phyloP scores from a whole-genome alignment of 64 coral and sea anemone species.

The Dendrophyllia cribrosa region DNA sequence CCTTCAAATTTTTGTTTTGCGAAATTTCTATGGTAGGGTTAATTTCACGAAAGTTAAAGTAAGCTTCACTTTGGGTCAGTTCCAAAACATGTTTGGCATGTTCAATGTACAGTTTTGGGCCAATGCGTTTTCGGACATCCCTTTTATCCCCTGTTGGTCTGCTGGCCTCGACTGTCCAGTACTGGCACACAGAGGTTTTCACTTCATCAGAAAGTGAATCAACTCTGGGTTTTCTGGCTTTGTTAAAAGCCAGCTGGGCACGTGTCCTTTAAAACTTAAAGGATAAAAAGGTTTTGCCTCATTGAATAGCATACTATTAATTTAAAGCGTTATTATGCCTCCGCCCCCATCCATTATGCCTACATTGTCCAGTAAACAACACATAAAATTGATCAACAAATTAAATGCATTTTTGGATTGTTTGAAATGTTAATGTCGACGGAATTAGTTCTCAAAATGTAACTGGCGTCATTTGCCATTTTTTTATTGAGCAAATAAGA shows the following conservation, averaged over 20 bases:
- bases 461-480: no score
- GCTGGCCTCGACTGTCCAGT: constrained; percentile 8
- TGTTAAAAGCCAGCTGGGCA: constrained; percentile 1
- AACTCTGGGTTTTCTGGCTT: constrained; percentile 2
- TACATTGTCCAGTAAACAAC: no score
- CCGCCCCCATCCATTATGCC: no score
- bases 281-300: no score
- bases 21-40: not conserved
- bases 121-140: constrained; percentile 11
- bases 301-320: no score
- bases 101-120: constrained; percentile 10
- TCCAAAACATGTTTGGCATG: constrained; percentile 36
- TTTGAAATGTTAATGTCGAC: no score
- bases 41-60: not conserved
- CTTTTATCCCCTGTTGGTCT: constrained; percentile 32
- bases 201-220: constrained; percentile 17
- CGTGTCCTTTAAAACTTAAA: constrained; percentile 25
- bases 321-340: no score
- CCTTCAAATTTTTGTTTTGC: constrained; percentile 30
- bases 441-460: no score
- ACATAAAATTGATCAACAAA: no score
- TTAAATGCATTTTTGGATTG: no score
- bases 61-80: constrained; percentile 34
- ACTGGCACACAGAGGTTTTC: not conserved
- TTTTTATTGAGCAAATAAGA: no score